phyloP scores from a whole-genome alignment of 1,140 invertebrate species.

The Diachasma alloeum region DNA sequence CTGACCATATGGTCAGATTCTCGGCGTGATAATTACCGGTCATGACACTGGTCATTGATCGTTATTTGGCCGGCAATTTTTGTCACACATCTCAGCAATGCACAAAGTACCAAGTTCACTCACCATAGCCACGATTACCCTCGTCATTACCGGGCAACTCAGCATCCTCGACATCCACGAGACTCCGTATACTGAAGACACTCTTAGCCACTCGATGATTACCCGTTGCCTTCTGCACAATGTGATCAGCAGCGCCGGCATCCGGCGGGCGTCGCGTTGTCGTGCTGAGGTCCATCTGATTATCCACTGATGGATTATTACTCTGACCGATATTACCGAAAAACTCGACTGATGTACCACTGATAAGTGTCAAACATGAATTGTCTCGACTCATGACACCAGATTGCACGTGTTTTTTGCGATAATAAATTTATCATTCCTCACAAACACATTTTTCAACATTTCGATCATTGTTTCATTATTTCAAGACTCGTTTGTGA shows the following conservation, averaged over 20 bases:
- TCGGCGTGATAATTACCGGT: too few species aligned
- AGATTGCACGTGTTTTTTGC: background rate
- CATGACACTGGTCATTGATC: too few species aligned
- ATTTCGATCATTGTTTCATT: background rate
- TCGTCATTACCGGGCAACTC: conserved; percentile 6
- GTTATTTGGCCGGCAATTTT: background rate
- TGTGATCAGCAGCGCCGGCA: conserved; percentile 30
- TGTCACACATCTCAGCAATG: too few species aligned
- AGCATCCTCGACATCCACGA: conserved; percentile 66
- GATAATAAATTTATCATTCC: background rate
- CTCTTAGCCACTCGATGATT: conserved; percentile 63
- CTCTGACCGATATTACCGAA: background rate
- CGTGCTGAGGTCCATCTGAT: conserved; percentile 58
- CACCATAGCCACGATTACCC: background rate
- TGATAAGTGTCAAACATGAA: conserved; percentile 1
- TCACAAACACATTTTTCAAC: background rate
- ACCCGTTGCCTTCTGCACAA: conserved; percentile 56
- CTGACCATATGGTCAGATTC: too few species aligned
- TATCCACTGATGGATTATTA: background rate
- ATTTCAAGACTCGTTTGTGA: background rate
- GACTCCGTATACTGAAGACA: conserved; percentile 67
- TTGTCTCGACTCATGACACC: background rate
- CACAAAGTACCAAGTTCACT: background rate
- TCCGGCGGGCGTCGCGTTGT: conserved; percentile 52
- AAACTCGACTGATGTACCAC: background rate